Conservation (phyloP, 2,888 invertebrate species). For the Gari tellinella region DNA sequence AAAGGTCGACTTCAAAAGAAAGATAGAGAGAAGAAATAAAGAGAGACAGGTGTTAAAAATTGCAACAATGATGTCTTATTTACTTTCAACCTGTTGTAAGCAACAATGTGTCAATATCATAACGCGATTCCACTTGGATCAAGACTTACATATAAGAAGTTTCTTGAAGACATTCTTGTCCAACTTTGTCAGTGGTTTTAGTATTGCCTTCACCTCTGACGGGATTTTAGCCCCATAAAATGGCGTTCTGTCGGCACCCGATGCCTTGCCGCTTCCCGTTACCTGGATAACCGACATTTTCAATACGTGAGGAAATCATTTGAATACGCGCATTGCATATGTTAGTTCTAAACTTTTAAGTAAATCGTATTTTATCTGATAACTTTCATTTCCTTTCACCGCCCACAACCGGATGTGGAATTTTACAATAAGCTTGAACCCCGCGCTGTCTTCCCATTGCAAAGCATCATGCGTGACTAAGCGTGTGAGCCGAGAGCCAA, state of each 20-base stretch:
- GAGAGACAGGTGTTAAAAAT: no score
- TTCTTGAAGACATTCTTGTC: constrained; percentile 76
- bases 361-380: no score
- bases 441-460: no score
- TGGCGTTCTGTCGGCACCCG: constrained; percentile 74
- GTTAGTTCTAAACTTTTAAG: no score
- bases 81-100: no score
- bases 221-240: constrained; percentile 79
- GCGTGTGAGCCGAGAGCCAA: neutral
- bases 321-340: no score
- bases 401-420: constrained; percentile 58
- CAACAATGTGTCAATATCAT: no score
- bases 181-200: constrained; percentile 73
- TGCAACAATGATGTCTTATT: no score
- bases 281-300: constrained; percentile 79
- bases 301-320: neutral
- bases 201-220: constrained; percentile 74
- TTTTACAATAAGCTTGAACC: neutral
- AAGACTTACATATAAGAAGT: constrained; percentile 71
- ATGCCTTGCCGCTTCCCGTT: constrained; percentile 73
- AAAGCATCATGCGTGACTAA: no score
- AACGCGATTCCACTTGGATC: no score
- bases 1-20: no score
- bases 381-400: constrained; percentile 7
- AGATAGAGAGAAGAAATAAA: no score